phyloP scores from a whole-genome alignment of 37 sponge, comb jelly and placozoan species.

The Geodia barretti region DNA sequence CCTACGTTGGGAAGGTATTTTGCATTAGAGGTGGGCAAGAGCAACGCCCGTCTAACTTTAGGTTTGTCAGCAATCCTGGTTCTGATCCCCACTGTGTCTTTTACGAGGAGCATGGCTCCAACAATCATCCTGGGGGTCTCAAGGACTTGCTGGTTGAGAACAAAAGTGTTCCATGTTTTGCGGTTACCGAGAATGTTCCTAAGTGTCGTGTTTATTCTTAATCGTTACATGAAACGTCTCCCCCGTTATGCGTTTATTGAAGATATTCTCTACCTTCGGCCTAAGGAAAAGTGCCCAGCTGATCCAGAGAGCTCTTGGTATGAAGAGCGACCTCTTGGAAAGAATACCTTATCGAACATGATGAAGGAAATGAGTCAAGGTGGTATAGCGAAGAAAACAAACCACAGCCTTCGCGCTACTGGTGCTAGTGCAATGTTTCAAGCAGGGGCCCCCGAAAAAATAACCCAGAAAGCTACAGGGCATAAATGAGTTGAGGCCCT shows the following conservation, averaged over 20 bases:
- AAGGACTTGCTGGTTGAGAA: constrained; percentile 19
- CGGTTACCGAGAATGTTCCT: constrained; percentile 33
- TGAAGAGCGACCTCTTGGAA: too few species aligned
- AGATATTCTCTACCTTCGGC: constrained; percentile 23
- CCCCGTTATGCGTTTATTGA: constrained; percentile 10
- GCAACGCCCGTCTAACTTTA: constrained; percentile 14
- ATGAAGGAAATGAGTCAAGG: too few species aligned
- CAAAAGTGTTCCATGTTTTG: constrained; percentile 17
- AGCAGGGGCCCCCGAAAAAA: too few species aligned
- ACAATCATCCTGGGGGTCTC: constrained; percentile 35
- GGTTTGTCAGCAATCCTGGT: too few species aligned
- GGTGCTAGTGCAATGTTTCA: too few species aligned
- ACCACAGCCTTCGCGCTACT: too few species aligned
- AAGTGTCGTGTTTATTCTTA: constrained; percentile 11
- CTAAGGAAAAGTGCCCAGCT: constrained; percentile 1
- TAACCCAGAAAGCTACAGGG: too few species aligned
- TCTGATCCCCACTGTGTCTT: background rate
- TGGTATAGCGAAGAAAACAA: too few species aligned
- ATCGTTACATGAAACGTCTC: background rate
- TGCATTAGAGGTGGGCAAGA: constrained; percentile 29
- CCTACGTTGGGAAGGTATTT: constrained; percentile 20
- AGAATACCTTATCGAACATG: too few species aligned
- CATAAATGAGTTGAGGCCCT: too few species aligned
- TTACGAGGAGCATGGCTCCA: constrained; percentile 46
- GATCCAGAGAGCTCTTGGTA: too few species aligned